Conservation (phyloP, 2,797 vertebrate species). For the Carcharodon carcharias region DNA sequence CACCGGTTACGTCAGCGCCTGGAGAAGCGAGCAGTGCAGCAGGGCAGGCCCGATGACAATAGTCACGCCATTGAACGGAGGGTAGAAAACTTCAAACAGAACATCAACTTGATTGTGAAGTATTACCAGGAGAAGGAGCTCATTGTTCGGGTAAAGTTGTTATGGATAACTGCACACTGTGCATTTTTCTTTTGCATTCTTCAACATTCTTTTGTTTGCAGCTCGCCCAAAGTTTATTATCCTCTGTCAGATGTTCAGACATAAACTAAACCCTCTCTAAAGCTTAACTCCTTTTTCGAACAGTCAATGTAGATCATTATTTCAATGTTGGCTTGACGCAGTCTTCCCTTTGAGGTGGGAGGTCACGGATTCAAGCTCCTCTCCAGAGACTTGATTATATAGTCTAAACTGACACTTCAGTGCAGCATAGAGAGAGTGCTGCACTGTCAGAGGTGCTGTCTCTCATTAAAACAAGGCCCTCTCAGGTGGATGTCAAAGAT, state of each 20-base stretch:
- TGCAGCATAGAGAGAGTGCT: not conserved
- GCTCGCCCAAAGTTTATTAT: not conserved
- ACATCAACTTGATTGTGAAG: slow-evolving; percentile 29
- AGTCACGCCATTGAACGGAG: slow-evolving; percentile 29
- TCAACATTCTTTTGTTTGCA: not conserved
- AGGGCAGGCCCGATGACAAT: not conserved
- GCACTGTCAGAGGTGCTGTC: not conserved
- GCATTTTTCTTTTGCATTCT: no score
- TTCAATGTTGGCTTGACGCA: not conserved
- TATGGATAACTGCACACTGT: not conserved
- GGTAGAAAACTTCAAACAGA: slow-evolving; percentile 21
- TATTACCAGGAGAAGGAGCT: slow-evolving; percentile 37
- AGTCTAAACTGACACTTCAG: not conserved
- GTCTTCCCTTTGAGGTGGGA: not conserved
- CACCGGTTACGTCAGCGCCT: slow-evolving; percentile 5
- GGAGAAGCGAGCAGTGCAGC: not conserved
- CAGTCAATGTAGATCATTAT: not conserved
- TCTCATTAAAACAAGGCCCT: not conserved
- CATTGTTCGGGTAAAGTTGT: slow-evolving; percentile 24
- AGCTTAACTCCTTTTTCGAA: not conserved
- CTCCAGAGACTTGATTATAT: not conserved
- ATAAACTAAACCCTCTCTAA: not conserved
- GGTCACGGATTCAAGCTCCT: not conserved
- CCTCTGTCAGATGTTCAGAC: not conserved
- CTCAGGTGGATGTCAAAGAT: not conserved